Percentiles rank a stretch among this genome's conserved stretches.
Evolutionary conservation across 2,113 vertebrate genomes (phyloP).

Genomic region (Pyxicephalus adspersus): DNA sequence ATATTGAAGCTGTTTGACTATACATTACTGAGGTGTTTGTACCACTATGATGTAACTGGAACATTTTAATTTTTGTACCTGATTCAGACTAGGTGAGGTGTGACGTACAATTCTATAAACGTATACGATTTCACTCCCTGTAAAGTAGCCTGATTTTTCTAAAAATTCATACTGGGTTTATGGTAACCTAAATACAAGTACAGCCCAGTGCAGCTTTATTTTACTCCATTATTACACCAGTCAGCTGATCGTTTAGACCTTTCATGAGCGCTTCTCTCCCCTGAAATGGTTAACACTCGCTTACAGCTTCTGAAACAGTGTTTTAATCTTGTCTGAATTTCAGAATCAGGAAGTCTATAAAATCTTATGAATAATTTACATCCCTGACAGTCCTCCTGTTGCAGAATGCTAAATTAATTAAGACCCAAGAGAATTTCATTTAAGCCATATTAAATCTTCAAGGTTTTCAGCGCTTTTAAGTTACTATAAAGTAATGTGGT

Average conservation of each 20-base stretch:
- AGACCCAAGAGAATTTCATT: conserved; percentile 74
- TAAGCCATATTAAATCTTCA: conserved; percentile 70
- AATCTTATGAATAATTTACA: conserved; percentile 76
- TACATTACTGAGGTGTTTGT: no score
- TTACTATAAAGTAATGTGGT: conserved; percentile 62
- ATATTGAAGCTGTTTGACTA: no score
- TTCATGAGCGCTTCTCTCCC: neutral
- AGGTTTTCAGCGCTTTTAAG: conserved; percentile 71
- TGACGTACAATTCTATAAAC: no score
- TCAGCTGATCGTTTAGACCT: neutral
- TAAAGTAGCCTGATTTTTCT: no score
- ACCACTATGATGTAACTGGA: no score
- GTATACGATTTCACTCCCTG: no score
- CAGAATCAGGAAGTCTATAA: conserved; percentile 70
- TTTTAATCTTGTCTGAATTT: conserved; percentile 71
- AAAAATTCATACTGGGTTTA: no score
- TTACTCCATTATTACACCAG: neutral
- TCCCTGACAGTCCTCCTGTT: conserved; percentile 70
- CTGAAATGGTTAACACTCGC: conserved; percentile 66
- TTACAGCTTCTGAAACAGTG: conserved; percentile 63
- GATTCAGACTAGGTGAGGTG: no score
- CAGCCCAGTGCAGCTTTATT: neutral
- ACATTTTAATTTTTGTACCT: no score
- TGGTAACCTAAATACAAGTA: no score
- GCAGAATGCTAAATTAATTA: conserved; percentile 75